These are phyloP conservation scores for Limnothrissa miodon DNA, from an alignment of 2,113 vertebrate species.

Conservation along the genomic window DNA sequence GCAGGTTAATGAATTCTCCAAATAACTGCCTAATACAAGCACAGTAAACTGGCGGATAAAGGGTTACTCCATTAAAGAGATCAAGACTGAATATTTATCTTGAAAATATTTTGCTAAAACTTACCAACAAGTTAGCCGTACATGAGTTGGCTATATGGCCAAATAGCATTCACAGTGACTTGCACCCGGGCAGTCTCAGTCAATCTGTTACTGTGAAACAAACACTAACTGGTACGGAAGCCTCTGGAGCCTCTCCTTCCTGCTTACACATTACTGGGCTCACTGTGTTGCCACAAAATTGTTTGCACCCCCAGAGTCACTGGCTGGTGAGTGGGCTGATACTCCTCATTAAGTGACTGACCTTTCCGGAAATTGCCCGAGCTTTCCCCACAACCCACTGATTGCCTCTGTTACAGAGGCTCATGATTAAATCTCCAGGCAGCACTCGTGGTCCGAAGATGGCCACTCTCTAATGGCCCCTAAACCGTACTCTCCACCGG, in stretches of 20 bases:
- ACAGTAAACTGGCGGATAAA: not conserved
- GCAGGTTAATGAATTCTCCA: not conserved
- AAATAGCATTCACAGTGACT: not conserved
- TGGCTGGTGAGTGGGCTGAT: constrained; percentile 56
- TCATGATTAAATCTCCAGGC: constrained; percentile 53
- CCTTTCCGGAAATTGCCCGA: constrained; percentile 63
- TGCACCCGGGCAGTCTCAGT: too few relatives aligned
- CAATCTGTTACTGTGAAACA: not conserved
- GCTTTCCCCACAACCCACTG: constrained; percentile 49
- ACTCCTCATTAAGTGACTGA: constrained; percentile 65
- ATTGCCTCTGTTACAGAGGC: constrained; percentile 58
- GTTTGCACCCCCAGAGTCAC: constrained; percentile 40
- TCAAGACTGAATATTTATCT: not conserved
- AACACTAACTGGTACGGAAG: not conserved
- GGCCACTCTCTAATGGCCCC: constrained; percentile 31
- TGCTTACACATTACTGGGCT: constrained; percentile 18
- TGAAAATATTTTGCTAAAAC: not conserved
- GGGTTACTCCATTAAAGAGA: not conserved
- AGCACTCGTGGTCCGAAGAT: constrained; percentile 41
- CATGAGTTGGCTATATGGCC: not conserved
- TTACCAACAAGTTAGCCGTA: not conserved
- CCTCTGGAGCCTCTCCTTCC: not conserved
- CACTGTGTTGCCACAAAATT: constrained; percentile 53
- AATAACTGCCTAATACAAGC: not conserved
- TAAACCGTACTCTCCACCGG: constrained; percentile 29